phyloP scores from a whole-genome alignment of 64 coral and sea anemone genomes.

The Pachyseris speciosa region DNA sequence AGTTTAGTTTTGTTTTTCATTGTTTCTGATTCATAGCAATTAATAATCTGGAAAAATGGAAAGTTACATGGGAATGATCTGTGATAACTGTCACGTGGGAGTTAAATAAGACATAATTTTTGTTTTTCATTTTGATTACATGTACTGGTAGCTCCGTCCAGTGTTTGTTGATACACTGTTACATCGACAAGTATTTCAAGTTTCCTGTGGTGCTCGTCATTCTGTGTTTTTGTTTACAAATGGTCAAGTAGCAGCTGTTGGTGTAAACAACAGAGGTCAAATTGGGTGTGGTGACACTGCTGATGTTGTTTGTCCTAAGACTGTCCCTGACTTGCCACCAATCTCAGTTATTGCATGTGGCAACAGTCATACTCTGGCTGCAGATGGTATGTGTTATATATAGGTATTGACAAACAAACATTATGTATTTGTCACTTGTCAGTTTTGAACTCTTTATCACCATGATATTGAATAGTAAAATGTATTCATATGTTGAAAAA shows the following conservation, averaged over 20 bases:
- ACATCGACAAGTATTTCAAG: conserved; percentile 72
- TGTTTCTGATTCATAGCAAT: too few relatives aligned
- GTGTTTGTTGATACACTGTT: conserved; percentile 91
- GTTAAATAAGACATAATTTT: too few relatives aligned
- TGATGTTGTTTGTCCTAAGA: conserved; percentile 79
- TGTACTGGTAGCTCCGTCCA: conserved; percentile 49
- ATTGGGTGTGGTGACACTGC: conserved; percentile 69
- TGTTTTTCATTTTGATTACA: not conserved
- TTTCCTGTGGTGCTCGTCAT: conserved; percentile 98
- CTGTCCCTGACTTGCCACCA: conserved; percentile 58
- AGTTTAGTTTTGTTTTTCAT: too few relatives aligned
- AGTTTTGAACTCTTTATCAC: too few relatives aligned
- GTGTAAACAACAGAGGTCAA: conserved; percentile 89
- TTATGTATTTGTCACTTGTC: too few relatives aligned
- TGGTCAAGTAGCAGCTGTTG: conserved; percentile 88
- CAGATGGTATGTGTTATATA: conserved; percentile 78
- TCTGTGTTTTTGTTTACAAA: conserved; percentile 84
- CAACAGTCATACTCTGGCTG: conserved; percentile 85
- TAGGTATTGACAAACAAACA: not conserved
- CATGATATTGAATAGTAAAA: too few relatives aligned
- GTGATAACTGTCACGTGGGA: too few relatives aligned
- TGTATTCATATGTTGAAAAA: too few relatives aligned
- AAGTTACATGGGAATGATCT: too few relatives aligned
- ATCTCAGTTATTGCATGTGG: conserved; percentile 83
- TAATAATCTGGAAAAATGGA: too few relatives aligned